Evolutionary conservation across 1,140 invertebrate genomes (phyloP).

Genomic region (Gonatopus flavifemur): DNA sequence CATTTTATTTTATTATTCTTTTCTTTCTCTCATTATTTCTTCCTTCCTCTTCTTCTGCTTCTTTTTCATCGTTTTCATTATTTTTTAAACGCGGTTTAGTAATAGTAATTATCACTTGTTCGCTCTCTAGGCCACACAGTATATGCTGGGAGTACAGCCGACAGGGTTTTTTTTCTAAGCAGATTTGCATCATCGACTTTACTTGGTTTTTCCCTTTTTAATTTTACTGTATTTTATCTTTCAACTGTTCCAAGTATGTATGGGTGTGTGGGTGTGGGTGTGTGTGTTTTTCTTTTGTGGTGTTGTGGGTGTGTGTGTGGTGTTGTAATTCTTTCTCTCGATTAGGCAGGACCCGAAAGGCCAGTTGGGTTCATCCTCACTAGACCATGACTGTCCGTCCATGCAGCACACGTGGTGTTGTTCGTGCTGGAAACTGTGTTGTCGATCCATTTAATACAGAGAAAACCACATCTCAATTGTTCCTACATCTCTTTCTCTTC

Average conservation of each 20-base stretch:
- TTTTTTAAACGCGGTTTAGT: constrained; percentile 48
- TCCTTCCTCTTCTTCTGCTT: constrained; percentile 31
- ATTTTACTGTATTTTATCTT: too few species aligned
- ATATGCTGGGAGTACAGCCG: constrained; percentile 49
- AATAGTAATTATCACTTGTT: constrained; percentile 59
- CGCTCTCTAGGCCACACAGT: constrained; percentile 59
- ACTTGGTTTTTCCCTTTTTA: too few species aligned
- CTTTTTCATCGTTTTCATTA: too few species aligned
- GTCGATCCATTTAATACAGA: too few species aligned
- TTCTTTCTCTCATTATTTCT: constrained; percentile 32
- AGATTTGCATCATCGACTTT: constrained; percentile 39
- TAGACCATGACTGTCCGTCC: constrained; percentile 47
- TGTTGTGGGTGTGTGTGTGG: not conserved
- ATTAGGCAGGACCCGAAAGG: constrained; percentile 53
- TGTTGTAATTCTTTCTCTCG: constrained; percentile 18
- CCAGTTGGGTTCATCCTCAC: constrained; percentile 58
- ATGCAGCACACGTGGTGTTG: too few species aligned
- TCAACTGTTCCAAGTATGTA: constrained; percentile 40
- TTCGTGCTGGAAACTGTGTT: too few species aligned
- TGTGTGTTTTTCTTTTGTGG: constrained; percentile 12
- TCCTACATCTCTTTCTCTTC: too few species aligned
- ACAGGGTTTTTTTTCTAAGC: constrained; percentile 43
- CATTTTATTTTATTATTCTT: too few species aligned
- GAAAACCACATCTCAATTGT: too few species aligned
- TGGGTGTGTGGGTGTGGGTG: too few species aligned